phyloP scores from a whole-genome alignment of 1,140 invertebrate genomes.

The Caenorhabditis latens region DNA sequence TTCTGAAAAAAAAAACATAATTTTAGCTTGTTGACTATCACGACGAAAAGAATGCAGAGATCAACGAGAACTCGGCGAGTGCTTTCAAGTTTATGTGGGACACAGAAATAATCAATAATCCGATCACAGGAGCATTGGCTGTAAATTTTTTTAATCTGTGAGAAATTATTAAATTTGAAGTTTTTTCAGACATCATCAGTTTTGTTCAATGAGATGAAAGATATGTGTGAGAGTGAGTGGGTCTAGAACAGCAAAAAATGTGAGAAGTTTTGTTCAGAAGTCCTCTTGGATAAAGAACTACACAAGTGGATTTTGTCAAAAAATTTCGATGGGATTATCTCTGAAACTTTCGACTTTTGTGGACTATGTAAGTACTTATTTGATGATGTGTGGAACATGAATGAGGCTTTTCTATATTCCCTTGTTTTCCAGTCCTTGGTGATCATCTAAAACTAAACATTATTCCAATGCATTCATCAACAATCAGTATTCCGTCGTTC shows the following conservation, averaged over 20 bases:
- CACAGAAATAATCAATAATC: constrained; percentile 14
- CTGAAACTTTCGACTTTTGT: constrained; percentile 45
- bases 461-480: neutral
- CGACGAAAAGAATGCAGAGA: constrained; percentile 10
- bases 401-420: neutral
- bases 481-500: neutral
- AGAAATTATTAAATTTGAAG: neutral
- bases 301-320: constrained; percentile 8
- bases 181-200: constrained; percentile 12
- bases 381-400: too few relatives aligned
- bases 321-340: constrained; percentile 37
- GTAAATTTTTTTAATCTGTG: neutral
- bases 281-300: constrained; percentile 26
- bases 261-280: neutral
- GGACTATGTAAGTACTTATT: neutral
- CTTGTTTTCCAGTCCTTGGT: neutral
- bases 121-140: neutral
- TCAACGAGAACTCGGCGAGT: constrained; percentile 19
- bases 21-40: neutral
- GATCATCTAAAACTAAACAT: constrained; percentile 16
- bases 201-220: constrained; percentile 16
- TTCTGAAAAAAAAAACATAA: neutral
- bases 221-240: constrained; percentile 16
- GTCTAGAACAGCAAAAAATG: neutral
- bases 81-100: constrained; percentile 29